Conservation (phyloP, 37 sponge, comb jelly and placozoan genomes). For the Geodia barretti region DNA sequence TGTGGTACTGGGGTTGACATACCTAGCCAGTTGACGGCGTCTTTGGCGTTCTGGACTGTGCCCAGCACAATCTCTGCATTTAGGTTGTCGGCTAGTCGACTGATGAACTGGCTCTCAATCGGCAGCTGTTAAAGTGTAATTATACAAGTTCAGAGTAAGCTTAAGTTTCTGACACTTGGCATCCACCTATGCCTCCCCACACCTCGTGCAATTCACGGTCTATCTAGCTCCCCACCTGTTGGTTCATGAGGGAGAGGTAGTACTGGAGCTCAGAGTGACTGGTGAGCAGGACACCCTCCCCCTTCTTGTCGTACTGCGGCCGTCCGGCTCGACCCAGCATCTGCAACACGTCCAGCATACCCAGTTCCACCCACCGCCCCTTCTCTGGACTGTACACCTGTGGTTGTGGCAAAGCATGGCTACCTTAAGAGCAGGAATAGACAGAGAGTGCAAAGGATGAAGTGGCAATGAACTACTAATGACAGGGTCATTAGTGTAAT, state of each 20-base stretch:
- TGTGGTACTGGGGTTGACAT: slow-evolving; percentile 5
- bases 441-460: too few relatives aligned
- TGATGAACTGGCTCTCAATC: slow-evolving; percentile 96
- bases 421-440: too few relatives aligned
- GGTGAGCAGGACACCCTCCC: slow-evolving; percentile 95
- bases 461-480: too few relatives aligned
- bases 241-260: slow-evolving; percentile 98
- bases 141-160: background rate
- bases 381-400: slow-evolving; percentile 95
- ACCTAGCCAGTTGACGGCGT: slow-evolving; percentile 95
- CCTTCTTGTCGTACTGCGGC: slow-evolving; percentile 95
- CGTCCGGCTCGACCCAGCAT: slow-evolving; percentile 98
- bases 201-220: background rate
- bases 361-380: slow-evolving; percentile 96
- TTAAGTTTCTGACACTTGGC: background rate
- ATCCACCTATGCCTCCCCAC: background rate
- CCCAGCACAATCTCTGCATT: slow-evolving; percentile 99
- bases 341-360: slow-evolving; percentile 96
- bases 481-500: too few relatives aligned
- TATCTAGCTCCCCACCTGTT: slow-evolving; percentile 60
- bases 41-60: slow-evolving; percentile 91
- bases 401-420: background rate
- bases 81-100: slow-evolving; percentile 87
- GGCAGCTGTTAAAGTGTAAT: slow-evolving; percentile 92
- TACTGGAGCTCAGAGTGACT: slow-evolving; percentile 96